These are phyloP conservation scores for Cromileptes altivelis DNA, from an alignment of 2,113 vertebrate species.

Conservation along the genomic window DNA sequence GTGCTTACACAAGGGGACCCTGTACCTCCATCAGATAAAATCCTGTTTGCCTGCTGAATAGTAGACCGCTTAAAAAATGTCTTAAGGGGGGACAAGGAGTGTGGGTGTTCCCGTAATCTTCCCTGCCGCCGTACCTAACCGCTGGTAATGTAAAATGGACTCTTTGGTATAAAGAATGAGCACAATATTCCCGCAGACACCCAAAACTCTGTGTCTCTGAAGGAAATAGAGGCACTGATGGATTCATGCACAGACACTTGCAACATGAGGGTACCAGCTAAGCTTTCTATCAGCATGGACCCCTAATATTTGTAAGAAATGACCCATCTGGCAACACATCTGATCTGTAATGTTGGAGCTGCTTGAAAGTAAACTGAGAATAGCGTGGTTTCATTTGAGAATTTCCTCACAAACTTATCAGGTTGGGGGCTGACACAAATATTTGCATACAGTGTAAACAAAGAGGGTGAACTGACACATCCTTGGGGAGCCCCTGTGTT, in stretches of 20 bases:
- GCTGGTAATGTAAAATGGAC: neutral
- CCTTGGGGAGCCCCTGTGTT: neutral
- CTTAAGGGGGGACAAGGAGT: neutral
- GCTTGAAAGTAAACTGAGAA: neutral
- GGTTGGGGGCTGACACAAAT: neutral
- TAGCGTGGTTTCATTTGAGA: neutral
- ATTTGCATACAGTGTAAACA: neutral
- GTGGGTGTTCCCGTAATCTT: neutral
- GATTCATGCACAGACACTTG: neutral
- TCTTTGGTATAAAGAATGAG: neutral
- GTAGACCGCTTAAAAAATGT: neutral
- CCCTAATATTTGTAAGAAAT: no score
- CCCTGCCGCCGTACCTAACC: neutral
- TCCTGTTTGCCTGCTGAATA: neutral
- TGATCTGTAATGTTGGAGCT: neutral
- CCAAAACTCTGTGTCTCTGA: neutral
- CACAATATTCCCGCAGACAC: neutral
- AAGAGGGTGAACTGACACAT: neutral
- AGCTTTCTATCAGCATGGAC: no score
- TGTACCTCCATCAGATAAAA: neutral
- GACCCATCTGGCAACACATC: no score
- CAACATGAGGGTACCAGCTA: no score
- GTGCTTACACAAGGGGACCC: neutral
- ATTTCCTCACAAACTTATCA: neutral
- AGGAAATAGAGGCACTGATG: neutral